Evolutionary conservation across 2,888 invertebrate genomes (phyloP).

Genomic region (Urechis unicinctus): DNA sequence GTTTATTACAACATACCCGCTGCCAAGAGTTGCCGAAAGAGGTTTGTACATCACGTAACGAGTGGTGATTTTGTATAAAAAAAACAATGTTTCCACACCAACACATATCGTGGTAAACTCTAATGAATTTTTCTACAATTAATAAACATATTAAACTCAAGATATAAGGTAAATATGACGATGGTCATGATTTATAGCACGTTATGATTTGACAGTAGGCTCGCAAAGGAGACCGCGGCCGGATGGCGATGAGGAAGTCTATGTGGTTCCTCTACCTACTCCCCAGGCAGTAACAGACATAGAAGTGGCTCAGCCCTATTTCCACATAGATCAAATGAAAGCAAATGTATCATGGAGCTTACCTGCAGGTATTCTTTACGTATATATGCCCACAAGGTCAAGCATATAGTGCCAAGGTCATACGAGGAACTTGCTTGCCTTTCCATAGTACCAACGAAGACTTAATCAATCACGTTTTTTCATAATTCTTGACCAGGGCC

Average conservation of each 20-base stretch:
- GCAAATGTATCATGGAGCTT: conserved; percentile 23
- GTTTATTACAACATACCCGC: conserved; percentile 23
- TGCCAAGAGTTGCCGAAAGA: conserved; percentile 12
- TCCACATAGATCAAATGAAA: conserved; percentile 27
- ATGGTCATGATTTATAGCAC: no score
- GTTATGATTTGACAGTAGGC: no score
- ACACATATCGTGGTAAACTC: no score
- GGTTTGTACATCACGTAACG: conserved; percentile 6
- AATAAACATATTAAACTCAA: no score
- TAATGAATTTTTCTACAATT: no score
- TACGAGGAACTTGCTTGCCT: background rate
- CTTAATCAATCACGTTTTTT: no score
- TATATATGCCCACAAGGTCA: background rate
- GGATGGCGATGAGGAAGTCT: no score
- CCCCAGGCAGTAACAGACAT: conserved; percentile 18
- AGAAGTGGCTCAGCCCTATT: conserved; percentile 21
- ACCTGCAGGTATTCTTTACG: conserved; percentile 14
- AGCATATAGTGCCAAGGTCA: background rate
- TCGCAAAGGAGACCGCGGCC: no score
- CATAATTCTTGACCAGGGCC: no score
- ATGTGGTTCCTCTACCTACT: no score
- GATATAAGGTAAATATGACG: no score
- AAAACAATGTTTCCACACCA: no score
- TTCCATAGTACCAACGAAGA: background rate
- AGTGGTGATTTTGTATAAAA: background rate